A percentile compares a stretch with the other conserved stretches of the same genome.
These are phyloP conservation scores for Corythaeola cristata DNA, from an alignment of 2,113 vertebrate species.

Conservation along the genomic window DNA sequence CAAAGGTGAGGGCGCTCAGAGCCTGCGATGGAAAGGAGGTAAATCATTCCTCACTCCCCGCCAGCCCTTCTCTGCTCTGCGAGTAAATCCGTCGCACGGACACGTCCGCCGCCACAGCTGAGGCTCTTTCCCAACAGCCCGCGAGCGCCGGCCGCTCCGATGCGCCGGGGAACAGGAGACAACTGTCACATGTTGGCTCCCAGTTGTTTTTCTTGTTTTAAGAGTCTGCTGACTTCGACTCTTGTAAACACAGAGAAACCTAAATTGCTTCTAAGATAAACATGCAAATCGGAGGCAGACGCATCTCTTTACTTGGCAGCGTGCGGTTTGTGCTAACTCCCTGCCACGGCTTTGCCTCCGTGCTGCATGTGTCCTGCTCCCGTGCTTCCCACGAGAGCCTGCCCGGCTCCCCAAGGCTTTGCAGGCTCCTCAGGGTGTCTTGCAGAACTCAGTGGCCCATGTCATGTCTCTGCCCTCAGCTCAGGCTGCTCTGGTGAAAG, in stretches of 20 bases:
- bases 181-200: slow-evolving; percentile 25
- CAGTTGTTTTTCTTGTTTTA: slow-evolving; percentile 35
- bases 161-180: slow-evolving; percentile 29
- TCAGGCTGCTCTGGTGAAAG: neutral
- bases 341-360: neutral
- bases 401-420: accelerated
- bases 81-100: accelerated
- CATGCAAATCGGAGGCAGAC: slow-evolving; percentile 68
- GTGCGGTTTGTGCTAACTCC: neutral
- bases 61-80: neutral
- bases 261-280: slow-evolving; percentile 76
- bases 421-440: neutral
- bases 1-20: neutral
- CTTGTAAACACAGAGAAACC: slow-evolving; percentile 74
- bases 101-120: neutral
- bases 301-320: slow-evolving; percentile 46
- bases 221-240: slow-evolving; percentile 68
- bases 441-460: accelerated
- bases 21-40: neutral
- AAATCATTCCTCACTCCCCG: accelerated
- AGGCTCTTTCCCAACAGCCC: neutral
- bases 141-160: neutral
- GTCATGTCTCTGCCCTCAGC: neutral
- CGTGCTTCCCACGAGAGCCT: neutral
- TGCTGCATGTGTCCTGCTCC: neutral